These are phyloP conservation scores for Murina feae DNA, from an alignment of 2,113 vertebrate genomes.

Conservation along the genomic window DNA sequence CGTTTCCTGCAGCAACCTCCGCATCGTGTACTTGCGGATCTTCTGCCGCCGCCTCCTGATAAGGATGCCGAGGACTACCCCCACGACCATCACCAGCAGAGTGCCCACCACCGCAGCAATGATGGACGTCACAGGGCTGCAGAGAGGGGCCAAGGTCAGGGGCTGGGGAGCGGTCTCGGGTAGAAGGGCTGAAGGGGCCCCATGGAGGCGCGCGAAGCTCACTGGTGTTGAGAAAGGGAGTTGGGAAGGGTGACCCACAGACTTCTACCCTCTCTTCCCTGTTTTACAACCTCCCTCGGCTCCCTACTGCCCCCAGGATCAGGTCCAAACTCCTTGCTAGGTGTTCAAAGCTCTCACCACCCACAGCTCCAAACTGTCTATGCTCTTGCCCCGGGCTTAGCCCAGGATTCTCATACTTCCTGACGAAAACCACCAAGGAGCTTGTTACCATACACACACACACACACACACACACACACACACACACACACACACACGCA, in stretches of 20 bases:
- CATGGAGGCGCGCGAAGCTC: neutral
- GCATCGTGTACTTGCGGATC: conserved; percentile 89
- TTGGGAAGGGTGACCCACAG: neutral
- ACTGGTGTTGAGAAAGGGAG: neutral
- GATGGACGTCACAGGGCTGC: conserved; percentile 90
- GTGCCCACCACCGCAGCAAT: conserved; percentile 89
- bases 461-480: too few relatives aligned
- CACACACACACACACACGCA: too few relatives aligned
- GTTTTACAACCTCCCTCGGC: neutral
- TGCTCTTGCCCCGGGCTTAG: neutral
- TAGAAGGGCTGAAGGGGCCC: neutral
- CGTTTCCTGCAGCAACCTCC: conserved; percentile 91
- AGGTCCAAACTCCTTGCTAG: neutral
- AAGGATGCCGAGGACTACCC: conserved; percentile 84
- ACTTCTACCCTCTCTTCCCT: neutral
- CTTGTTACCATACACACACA: neutral
- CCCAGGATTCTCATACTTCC: neutral
- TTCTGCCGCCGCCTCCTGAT: conserved; percentile 88
- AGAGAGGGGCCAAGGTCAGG: neutral
- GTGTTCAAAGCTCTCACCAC: neutral
- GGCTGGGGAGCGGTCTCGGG: neutral
- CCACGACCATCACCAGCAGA: conserved; percentile 86
- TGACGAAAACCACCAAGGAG: neutral
- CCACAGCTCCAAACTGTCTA: neutral
- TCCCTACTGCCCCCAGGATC: neutral